Evolutionary conservation across 2,797 vertebrate species (phyloP), one percentile per base, ranked within the genome.

Genomic region (Poeciliopsis turneri): DNA sequence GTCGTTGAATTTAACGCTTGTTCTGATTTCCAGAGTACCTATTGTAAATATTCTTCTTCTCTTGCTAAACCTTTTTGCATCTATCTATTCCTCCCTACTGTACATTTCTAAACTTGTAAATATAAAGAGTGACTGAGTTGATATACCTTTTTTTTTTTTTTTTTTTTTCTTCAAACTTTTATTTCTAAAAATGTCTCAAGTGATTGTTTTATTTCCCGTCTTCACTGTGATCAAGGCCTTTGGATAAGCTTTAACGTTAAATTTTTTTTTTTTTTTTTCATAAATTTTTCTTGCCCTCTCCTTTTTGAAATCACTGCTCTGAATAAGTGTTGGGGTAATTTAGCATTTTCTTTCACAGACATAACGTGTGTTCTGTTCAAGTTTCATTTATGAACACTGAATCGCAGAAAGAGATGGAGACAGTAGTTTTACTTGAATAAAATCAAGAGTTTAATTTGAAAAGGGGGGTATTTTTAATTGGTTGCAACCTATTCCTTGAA

Each of bases 381-480:
- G 23, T 89, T 88, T 90, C 83, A 83, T 79, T 77, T 33, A 72
- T 85, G 81, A 87, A 89, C 85, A 77, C 84, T 86, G 68, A 15
- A 80, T 90, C 84, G 85, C 66, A 47, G 75, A 11, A 61, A 49
- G 70, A 80, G 75, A 73, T 84, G 87, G 61, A 87, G 53, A 92
- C 84, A 88, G 74, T 86, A 89, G 94, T 93, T 57, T 93, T 84
- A 92, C 90, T 90, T 93, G 80, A 95, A 95, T 95, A 95, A 95
- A 95, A 93, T 92, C 87, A 89, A 92, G 85, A 94, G 90, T 95
- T 94, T 94, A 84, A 92, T 91, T 93, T 88, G 82, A 93, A 90
- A 87, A 77, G 84, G 77, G 91, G 85, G 55, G 91, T 71, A 87
- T 88, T 86, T 93, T 90, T 92, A 90, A 92, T 92, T 92, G 90